Conservation (phyloP, 2,113 vertebrate species). For the Pavo muticus region DNA sequence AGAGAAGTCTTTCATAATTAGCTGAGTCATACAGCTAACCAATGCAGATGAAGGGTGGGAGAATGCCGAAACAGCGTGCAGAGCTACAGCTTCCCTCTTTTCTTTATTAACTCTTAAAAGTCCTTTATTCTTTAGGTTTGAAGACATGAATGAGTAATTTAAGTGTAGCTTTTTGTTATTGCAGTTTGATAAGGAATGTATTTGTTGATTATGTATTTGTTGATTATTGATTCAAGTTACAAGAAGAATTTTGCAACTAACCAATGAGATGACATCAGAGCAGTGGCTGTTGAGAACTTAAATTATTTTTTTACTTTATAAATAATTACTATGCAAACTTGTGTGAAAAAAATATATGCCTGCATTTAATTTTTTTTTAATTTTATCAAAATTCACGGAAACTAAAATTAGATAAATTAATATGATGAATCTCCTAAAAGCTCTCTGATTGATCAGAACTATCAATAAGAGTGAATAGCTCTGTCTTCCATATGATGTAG, state of each 20-base stretch:
- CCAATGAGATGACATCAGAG: background rate
- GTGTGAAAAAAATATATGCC: background rate
- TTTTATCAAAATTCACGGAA: background rate
- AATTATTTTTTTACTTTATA: background rate
- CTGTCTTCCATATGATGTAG: background rate
- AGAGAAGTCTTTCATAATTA: conserved; percentile 69
- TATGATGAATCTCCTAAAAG: background rate
- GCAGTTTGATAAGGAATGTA: background rate
- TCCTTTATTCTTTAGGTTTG: background rate
- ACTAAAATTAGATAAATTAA: background rate
- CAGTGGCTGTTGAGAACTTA: background rate
- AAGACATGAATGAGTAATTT: background rate
- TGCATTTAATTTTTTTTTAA: background rate
- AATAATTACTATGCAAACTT: background rate
- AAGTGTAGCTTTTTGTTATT: background rate
- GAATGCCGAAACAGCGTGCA: conserved; percentile 43
- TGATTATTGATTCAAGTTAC: background rate
- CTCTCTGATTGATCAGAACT: background rate
- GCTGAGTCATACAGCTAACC: conserved; percentile 48
- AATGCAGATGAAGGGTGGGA: conserved; percentile 44
- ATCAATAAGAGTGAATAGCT: background rate
- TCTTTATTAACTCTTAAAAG: conserved; percentile 42
- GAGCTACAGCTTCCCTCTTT: background rate
- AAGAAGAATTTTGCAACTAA: background rate
- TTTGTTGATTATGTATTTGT: background rate